Percentiles rank a stretch among this genome's conserved stretches.
phyloP scores from a whole-genome alignment of 2,888 invertebrate genomes.

The Folsomia manolachei region DNA sequence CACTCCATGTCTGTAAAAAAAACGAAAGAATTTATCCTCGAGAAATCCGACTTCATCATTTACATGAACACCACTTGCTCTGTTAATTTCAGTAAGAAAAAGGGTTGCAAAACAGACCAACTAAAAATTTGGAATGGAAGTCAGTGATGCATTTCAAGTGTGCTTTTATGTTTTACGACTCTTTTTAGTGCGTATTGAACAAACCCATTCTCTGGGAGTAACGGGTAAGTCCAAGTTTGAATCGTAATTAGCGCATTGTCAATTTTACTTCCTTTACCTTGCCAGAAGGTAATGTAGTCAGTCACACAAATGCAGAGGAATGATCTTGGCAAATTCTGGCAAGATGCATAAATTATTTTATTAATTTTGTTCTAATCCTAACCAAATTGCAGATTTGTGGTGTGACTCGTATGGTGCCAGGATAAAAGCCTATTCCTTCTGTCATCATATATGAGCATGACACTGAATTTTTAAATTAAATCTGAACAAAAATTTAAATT shows the following conservation, averaged over 20 bases:
- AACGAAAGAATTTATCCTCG: too few relatives aligned
- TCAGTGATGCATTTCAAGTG: slow-evolving; percentile 9
- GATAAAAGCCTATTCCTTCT: too few relatives aligned
- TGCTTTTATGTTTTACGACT: slow-evolving; percentile 4
- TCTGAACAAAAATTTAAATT: neutral
- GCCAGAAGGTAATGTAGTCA: too few relatives aligned
- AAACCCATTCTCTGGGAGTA: too few relatives aligned
- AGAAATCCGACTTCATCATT: neutral
- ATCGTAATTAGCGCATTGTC: slow-evolving; percentile 5
- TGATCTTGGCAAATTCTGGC: neutral
- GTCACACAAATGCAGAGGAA: too few relatives aligned
- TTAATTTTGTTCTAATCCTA: too few relatives aligned
- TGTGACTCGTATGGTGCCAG: too few relatives aligned
- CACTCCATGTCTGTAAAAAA: neutral
- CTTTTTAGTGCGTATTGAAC: neutral
- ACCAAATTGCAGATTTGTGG: too few relatives aligned
- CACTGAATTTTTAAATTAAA: neutral
- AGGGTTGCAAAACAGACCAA: neutral
- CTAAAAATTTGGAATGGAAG: neutral
- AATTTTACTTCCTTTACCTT: too few relatives aligned
- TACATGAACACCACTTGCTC: neutral
- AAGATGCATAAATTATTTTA: neutral
- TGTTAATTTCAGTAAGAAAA: neutral
- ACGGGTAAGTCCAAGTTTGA: neutral
- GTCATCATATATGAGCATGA: too few relatives aligned